phyloP scores from a whole-genome alignment of 23 tunicate genomes.

The Ciona savignyi region DNA sequence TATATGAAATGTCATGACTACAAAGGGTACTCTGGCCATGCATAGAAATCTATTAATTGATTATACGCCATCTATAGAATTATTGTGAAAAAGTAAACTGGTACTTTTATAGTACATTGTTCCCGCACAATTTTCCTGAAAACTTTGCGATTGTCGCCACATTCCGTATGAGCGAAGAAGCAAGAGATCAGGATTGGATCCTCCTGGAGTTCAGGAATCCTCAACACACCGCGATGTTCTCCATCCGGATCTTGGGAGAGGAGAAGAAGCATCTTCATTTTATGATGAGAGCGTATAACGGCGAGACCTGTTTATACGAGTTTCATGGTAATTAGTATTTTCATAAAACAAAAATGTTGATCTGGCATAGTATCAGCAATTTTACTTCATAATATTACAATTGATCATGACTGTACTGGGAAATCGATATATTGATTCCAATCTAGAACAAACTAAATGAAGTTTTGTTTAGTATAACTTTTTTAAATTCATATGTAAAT shows the following conservation, averaged over 20 bases:
- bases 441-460: not conserved
- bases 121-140: constrained; percentile 3
- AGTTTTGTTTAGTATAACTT: not conserved
- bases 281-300: not conserved
- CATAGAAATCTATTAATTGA: no score
- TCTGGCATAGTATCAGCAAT: no score
- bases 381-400: no score
- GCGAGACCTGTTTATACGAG: not conserved
- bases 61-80: no score
- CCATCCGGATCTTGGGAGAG: constrained; percentile 15
- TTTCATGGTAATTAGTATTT: constrained; percentile 5
- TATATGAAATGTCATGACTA: not conserved
- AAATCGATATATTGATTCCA: not conserved
- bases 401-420: no score
- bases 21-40: not conserved
- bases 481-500: not conserved
- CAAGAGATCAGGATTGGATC: constrained; percentile 13
- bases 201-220: constrained; percentile 7
- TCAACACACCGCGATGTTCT: constrained; percentile 2
- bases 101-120: constrained; percentile 3
- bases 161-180: constrained; percentile 17
- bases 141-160: constrained; percentile 20
- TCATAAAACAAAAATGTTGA: no score
- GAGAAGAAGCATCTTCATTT: not conserved
- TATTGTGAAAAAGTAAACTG: no score